Conservation (phyloP, 2,888 invertebrate species). For the Chymomyza caudatula region DNA sequence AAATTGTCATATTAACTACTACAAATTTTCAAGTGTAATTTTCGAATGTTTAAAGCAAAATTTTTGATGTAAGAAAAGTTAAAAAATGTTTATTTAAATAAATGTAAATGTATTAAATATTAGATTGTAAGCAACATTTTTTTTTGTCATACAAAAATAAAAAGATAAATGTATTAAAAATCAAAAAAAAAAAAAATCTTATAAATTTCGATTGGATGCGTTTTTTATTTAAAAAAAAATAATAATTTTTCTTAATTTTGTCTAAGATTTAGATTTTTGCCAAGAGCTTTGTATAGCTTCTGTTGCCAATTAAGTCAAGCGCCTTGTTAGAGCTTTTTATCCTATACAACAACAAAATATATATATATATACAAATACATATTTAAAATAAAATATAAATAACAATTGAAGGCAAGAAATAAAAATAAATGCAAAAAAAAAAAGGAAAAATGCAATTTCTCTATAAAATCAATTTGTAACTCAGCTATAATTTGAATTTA, state of each 20-base stretch:
- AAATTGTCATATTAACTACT: not conserved
- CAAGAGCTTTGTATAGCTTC: slow-evolving; percentile 63
- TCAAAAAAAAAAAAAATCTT: slow-evolving; percentile 20
- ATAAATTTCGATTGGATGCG: slow-evolving; percentile 25
- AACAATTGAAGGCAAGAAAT: slow-evolving; percentile 21
- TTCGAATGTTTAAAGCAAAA: slow-evolving; percentile 23
- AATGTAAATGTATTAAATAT: slow-evolving; percentile 47
- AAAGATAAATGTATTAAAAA: slow-evolving; percentile 33
- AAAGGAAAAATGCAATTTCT: not conserved
- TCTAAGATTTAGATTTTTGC: slow-evolving; percentile 39
- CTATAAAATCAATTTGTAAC: no score
- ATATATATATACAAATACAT: slow-evolving; percentile 25
- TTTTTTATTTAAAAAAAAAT: slow-evolving; percentile 7
- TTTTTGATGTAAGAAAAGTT: slow-evolving; percentile 32
- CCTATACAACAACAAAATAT: slow-evolving; percentile 38
- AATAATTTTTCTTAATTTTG: not conserved
- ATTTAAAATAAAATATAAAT: slow-evolving; percentile 41
- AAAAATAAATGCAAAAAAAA: slow-evolving; percentile 18
- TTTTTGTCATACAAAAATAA: slow-evolving; percentile 50
- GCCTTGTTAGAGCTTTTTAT: slow-evolving; percentile 67
- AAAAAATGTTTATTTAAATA: slow-evolving; percentile 29
- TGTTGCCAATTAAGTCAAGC: slow-evolving; percentile 63
- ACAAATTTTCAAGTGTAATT: not conserved
- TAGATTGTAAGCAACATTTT: slow-evolving; percentile 54
- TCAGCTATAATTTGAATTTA: no score